These are phyloP conservation scores for Escarpia spicata DNA, from an alignment of 2,888 invertebrate species.

Conservation along the genomic window DNA sequence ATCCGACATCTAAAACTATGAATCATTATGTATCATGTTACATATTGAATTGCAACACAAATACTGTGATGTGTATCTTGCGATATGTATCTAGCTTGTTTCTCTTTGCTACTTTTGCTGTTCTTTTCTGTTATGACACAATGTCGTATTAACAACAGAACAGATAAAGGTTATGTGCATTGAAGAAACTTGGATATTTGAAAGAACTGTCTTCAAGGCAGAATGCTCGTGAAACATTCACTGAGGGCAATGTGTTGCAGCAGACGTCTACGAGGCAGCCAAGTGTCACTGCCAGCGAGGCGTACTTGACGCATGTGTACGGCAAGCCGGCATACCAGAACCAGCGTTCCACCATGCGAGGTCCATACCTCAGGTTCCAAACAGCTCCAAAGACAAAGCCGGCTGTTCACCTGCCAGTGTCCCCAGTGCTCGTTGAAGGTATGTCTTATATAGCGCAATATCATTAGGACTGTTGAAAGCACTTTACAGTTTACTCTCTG, in stretches of 20 bases:
- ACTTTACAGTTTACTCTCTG: too few relatives aligned
- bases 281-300: conserved; percentile 40
- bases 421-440: not conserved
- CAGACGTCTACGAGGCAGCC: conserved; percentile 23
- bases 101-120: too few relatives aligned
- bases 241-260: not conserved
- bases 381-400: not conserved
- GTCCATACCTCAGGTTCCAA: not conserved
- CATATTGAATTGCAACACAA: too few relatives aligned
- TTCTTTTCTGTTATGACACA: too few relatives aligned
- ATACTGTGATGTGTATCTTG: too few relatives aligned
- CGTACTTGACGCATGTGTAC: conserved; percentile 53
- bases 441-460: not conserved
- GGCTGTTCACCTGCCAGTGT: not conserved
- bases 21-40: too few relatives aligned
- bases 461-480: too few relatives aligned
- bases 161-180: too few relatives aligned
- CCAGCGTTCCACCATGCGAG: conserved; percentile 44
- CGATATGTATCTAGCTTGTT: too few relatives aligned
- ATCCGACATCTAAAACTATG: too few relatives aligned
- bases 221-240: not conserved
- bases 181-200: not conserved
- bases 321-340: conserved; percentile 58
- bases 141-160: too few relatives aligned
- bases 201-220: not conserved